phyloP scores from a whole-genome alignment of 2,888 invertebrate species.

The Microctonus aethiopoides region DNA sequence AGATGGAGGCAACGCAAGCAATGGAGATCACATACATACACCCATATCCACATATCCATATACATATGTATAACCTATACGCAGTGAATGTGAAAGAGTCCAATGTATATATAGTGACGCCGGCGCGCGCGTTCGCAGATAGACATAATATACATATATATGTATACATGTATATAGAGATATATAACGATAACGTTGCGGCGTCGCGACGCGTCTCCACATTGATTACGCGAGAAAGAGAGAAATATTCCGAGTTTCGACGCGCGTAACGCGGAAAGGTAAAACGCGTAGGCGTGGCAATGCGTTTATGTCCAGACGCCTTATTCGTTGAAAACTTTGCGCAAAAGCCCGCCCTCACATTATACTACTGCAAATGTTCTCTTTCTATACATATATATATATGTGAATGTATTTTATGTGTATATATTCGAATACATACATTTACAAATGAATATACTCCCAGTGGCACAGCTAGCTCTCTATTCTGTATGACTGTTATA shows the following conservation, averaged over 20 bases:
- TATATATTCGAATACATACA: too few relatives aligned
- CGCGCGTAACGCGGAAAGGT: conserved; percentile 29
- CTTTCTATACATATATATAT: background rate
- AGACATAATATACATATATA: too few relatives aligned
- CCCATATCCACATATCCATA: too few relatives aligned
- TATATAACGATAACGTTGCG: conserved; percentile 24
- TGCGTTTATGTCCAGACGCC: conserved; percentile 61
- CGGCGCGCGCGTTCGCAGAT: conserved; percentile 27
- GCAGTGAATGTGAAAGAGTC: conserved; percentile 29
- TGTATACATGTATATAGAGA: conserved; percentile 22
- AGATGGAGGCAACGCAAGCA: conserved; percentile 8
- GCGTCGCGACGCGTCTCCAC: conserved; percentile 48
- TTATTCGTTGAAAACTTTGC: conserved; percentile 67
- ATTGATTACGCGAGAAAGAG: conserved; percentile 67
- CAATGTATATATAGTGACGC: conserved; percentile 24
- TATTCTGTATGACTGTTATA: too few relatives aligned
- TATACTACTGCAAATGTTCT: conserved; percentile 17
- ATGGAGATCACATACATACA: conserved; percentile 17
- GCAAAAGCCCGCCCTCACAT: conserved; percentile 55
- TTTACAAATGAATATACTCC: too few relatives aligned
- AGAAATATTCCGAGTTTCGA: conserved; percentile 42
- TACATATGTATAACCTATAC: too few relatives aligned
- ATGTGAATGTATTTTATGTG: background rate
- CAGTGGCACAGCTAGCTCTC: too few relatives aligned
- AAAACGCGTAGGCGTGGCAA: conserved; percentile 64